Evolutionary conservation across 2,113 vertebrate genomes (phyloP).

Genomic region (Myrmecobius fasciatus): DNA sequence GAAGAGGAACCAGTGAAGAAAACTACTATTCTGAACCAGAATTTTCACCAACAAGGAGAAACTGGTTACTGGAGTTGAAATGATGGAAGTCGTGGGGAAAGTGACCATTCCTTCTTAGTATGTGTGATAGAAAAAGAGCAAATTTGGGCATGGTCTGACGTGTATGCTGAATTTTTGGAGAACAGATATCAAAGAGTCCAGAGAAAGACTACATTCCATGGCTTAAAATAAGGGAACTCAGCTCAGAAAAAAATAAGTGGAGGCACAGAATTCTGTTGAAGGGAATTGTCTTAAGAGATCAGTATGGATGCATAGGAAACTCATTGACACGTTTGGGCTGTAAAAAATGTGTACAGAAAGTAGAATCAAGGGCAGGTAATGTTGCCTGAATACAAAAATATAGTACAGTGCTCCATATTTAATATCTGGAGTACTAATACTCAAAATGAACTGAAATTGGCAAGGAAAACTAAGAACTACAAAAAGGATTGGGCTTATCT

Average conservation of each 20-base stretch:
- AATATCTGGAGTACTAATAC: too few species aligned
- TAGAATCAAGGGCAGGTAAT: too few species aligned
- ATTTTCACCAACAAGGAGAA: not conserved
- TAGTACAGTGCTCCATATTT: too few species aligned
- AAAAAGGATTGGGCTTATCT: too few species aligned
- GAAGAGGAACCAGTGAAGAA: not conserved
- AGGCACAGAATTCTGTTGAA: not conserved
- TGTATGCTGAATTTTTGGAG: not conserved
- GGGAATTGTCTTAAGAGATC: not conserved
- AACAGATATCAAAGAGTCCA: not conserved
- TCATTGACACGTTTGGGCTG: too few species aligned
- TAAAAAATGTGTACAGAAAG: too few species aligned
- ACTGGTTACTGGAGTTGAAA: not conserved
- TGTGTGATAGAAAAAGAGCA: not conserved
- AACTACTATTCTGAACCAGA: not conserved
- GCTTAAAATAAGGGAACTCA: too few species aligned
- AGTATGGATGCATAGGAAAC: not conserved
- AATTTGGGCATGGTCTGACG: not conserved
- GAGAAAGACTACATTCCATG: too few species aligned
- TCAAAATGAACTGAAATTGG: too few species aligned
- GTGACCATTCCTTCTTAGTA: not conserved
- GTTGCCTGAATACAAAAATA: too few species aligned
- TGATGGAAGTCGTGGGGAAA: not conserved
- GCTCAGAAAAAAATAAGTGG: not conserved
- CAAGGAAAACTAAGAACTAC: too few species aligned